phyloP scores from a whole-genome alignment of 2,888 invertebrate species.

The Callimorpha dominula region DNA sequence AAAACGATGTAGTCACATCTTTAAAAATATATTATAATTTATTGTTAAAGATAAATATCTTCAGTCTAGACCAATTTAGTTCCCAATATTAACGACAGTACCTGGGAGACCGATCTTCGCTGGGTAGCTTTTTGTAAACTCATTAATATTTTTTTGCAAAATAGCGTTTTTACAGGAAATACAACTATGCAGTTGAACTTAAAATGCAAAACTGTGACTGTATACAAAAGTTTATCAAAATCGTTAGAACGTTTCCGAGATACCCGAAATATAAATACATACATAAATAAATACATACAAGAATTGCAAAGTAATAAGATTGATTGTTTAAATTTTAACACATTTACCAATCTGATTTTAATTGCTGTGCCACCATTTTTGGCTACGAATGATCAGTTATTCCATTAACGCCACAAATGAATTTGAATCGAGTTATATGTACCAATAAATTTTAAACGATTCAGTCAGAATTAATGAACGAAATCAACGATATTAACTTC shows the following conservation, averaged over 20 bases:
- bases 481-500: conserved; percentile 11
- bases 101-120: too few species aligned
- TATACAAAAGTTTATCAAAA: too few species aligned
- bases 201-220: too few species aligned
- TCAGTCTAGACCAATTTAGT: background rate
- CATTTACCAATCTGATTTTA: background rate
- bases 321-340: background rate
- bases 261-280: too few species aligned
- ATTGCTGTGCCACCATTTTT: background rate
- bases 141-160: too few species aligned
- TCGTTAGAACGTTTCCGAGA: too few species aligned
- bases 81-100: background rate
- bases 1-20: background rate
- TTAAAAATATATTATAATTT: background rate
- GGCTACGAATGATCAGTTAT: background rate
- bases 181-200: too few species aligned
- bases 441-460: conserved; percentile 12
- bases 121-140: too few species aligned
- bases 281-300: too few species aligned
- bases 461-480: background rate
- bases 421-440: background rate
- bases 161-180: too few species aligned
- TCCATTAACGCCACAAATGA: conserved; percentile 3
- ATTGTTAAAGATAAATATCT: background rate
- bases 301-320: too few species aligned